These are phyloP conservation scores for Trichopoda pennipes DNA, from an alignment of 2,888 invertebrate genomes.

Conservation along the genomic window DNA sequence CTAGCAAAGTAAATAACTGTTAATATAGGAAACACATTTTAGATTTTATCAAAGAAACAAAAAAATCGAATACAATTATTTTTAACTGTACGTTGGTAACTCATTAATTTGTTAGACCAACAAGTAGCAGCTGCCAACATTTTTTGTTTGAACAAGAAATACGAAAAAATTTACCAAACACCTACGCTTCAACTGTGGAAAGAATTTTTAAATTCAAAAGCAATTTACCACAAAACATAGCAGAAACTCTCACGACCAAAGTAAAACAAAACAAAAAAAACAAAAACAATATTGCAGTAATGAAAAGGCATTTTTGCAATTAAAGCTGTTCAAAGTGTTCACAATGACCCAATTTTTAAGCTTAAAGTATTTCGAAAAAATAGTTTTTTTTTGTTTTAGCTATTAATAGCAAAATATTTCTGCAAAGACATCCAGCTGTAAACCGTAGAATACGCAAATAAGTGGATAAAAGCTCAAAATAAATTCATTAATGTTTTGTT, in stretches of 20 bases:
- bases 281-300: not conserved
- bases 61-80: slow-evolving; percentile 52
- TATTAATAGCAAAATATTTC: too few relatives aligned
- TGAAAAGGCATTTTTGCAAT: too few relatives aligned
- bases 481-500: too few relatives aligned
- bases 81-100: slow-evolving; percentile 53
- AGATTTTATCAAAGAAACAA: slow-evolving; percentile 14
- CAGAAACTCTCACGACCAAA: slow-evolving; percentile 13
- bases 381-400: too few relatives aligned
- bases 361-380: too few relatives aligned
- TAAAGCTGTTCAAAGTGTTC: too few relatives aligned
- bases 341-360: too few relatives aligned
- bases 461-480: too few relatives aligned
- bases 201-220: slow-evolving; percentile 43
- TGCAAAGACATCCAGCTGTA: too few relatives aligned
- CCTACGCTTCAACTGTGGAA: slow-evolving; percentile 49
- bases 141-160: slow-evolving; percentile 6
- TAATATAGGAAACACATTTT: not conserved
- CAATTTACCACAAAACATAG: slow-evolving; percentile 11
- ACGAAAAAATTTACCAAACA: slow-evolving; percentile 32
- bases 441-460: too few relatives aligned
- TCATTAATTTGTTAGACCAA: slow-evolving; percentile 59
- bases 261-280: not conserved
- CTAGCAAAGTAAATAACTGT: slow-evolving; percentile 4
- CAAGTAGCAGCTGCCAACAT: slow-evolving; percentile 62